phyloP scores from a whole-genome alignment of 2,888 invertebrate species.

The Stratiomys singularior region DNA sequence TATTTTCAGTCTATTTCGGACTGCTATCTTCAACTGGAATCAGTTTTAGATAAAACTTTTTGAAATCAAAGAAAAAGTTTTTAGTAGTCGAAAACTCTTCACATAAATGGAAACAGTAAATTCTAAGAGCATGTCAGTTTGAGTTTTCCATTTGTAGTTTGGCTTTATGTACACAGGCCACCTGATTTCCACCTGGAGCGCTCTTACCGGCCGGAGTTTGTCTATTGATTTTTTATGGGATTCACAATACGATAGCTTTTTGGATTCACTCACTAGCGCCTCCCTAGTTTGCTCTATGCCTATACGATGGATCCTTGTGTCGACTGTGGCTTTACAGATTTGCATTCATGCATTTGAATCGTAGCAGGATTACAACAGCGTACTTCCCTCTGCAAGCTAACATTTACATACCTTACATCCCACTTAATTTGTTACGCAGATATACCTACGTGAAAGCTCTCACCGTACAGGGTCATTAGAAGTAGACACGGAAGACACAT shows the following conservation, averaged over 20 bases:
- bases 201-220: not conserved
- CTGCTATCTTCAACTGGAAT: too few species aligned
- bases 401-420: not conserved
- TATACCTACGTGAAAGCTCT: not conserved
- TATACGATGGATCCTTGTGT: not conserved
- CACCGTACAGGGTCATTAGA: not conserved
- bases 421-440: not conserved
- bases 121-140: too few species aligned
- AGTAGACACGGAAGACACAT: not conserved
- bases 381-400: not conserved
- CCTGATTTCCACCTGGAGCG: not conserved
- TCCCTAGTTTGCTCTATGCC: not conserved
- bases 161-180: not conserved
- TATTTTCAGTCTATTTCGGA: too few species aligned
- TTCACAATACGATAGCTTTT: not conserved
- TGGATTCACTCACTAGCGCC: not conserved
- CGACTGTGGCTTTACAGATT: slow-evolving; percentile 5
- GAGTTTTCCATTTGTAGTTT: too few species aligned
- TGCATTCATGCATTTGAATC: slow-evolving; percentile 29
- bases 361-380: not conserved
- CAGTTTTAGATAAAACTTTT: too few species aligned
- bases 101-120: too few species aligned
- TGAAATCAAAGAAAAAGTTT: too few species aligned
- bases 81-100: too few species aligned
- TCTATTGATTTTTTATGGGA: not conserved